Evolutionary conservation across 1,140 invertebrate genomes (phyloP), one percentile per base, ranked within the genome.

Genomic region (Sipha flava): DNA sequence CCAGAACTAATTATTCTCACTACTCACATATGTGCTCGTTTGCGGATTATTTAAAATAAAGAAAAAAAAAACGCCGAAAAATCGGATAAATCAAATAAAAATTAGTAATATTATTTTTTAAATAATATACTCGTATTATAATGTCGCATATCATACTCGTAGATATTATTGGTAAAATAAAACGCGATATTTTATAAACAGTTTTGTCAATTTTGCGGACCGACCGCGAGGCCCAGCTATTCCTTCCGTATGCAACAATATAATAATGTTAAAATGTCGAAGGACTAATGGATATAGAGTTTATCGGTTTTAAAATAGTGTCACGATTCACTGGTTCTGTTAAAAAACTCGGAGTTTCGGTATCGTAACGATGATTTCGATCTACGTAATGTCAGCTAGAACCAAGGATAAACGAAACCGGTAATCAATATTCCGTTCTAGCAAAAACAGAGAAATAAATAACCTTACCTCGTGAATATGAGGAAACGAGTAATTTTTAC

Each of bases 1-100:
- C 49, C 73, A 40, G 29, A 40, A 57, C 73, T 77, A 77, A 77
- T 77, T n/a, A n/a, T 18, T 29, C 52, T 75, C 72, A 31, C n/a
- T 54, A 21, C 31, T 18, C 37, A 31, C 23, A 77, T n/a, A 26
- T 40, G 52, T 52, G 29, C 12, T 57, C 34, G 23, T 59, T 54
- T 4, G 73, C 73, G 31, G 73, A 57, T 77, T 77, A 52, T 73
- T 77, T 37, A 29, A 14, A 49, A 72, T 12, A 34, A 37, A 54
- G 10, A 18, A 21, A 21, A 66, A 64, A 64, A n/a, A 64, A 40
- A 66, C 4, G 1, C n/a, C n/a, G n/a, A n/a, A n/a, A n/a, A n/a
- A n/a, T n/a, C n/a, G n/a, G n/a, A 64, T 37, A 31, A 34, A 18
- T 18, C 5, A 31, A 57, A 68, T 21, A 68, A 68, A 68, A 12